These are phyloP conservation scores for Lutraria lutraria DNA, from an alignment of 2,888 invertebrate species.

Conservation along the genomic window DNA sequence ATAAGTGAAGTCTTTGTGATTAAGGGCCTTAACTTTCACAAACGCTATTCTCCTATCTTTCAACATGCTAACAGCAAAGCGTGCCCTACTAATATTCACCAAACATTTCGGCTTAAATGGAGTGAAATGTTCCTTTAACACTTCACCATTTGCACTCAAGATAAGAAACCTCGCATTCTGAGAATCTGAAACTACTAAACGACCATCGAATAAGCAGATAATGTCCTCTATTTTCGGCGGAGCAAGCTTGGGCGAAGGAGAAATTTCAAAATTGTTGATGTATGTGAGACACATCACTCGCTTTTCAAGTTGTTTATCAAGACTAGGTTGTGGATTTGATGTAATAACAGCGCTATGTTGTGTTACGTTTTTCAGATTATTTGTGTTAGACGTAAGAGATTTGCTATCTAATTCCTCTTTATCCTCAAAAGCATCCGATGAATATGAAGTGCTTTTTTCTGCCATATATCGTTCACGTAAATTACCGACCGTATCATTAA, in stretches of 20 bases:
- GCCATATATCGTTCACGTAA: background rate
- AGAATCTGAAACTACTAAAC: slow-evolving; percentile 23
- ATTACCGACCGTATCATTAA: background rate
- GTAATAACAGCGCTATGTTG: background rate
- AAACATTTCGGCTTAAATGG: background rate
- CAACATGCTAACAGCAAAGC: slow-evolving; percentile 10
- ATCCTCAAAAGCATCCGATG: background rate
- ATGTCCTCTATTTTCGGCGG: background rate
- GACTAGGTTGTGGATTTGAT: background rate
- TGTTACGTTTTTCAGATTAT: background rate
- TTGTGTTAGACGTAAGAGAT: background rate
- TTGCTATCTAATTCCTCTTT: background rate
- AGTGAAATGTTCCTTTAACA: background rate
- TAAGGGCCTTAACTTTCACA: background rate
- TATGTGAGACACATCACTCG: background rate
- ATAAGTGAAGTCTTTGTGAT: background rate
- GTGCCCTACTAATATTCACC: background rate
- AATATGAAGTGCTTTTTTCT: background rate
- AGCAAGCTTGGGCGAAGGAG: background rate
- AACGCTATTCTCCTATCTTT: slow-evolving; percentile 8
- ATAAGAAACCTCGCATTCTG: background rate
- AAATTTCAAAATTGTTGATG: background rate
- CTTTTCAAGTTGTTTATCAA: background rate
- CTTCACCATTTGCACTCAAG: background rate
- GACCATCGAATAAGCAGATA: slow-evolving; percentile 23